phyloP scores from a whole-genome alignment of 2,797 vertebrate genomes.

The Coregonus ussuriensis region DNA sequence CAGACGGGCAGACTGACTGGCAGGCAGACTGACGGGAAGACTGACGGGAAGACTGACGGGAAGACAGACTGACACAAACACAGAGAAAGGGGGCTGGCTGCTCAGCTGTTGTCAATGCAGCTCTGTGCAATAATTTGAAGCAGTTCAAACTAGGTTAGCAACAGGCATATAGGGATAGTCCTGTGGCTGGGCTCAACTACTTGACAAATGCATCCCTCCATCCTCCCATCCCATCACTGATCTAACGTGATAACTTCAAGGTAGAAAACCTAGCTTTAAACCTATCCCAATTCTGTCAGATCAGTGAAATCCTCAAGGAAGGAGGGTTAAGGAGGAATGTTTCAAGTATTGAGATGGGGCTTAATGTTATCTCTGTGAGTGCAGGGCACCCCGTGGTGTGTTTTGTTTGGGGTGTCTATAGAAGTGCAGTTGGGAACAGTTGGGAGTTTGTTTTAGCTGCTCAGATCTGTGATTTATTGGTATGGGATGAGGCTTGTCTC shows the following conservation, averaged over 20 bases:
- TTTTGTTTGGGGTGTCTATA: constrained; percentile 33
- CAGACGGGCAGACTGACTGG: too few species aligned
- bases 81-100: too few species aligned
- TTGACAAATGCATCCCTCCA: too few species aligned
- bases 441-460: constrained; percentile 38
- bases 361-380: not conserved
- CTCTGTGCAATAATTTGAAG: too few species aligned
- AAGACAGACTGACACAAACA: too few species aligned
- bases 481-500: constrained; percentile 42
- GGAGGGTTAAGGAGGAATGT: not conserved
- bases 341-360: not conserved
- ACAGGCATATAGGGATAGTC: too few species aligned
- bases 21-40: too few species aligned
- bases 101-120: too few species aligned
- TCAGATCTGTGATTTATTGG: constrained; percentile 49
- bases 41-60: too few species aligned
- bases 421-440: constrained; percentile 14
- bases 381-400: constrained; percentile 9
- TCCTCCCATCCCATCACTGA: not conserved
- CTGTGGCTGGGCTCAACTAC: too few species aligned
- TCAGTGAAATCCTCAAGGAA: not conserved
- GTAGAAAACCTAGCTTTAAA: not conserved
- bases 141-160: too few species aligned
- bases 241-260: not conserved
- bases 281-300: not conserved